Percentiles rank a stretch among this genome's conserved stretches.
Evolutionary conservation across 2,113 vertebrate species (phyloP).

Genomic region (Otus sunia): DNA sequence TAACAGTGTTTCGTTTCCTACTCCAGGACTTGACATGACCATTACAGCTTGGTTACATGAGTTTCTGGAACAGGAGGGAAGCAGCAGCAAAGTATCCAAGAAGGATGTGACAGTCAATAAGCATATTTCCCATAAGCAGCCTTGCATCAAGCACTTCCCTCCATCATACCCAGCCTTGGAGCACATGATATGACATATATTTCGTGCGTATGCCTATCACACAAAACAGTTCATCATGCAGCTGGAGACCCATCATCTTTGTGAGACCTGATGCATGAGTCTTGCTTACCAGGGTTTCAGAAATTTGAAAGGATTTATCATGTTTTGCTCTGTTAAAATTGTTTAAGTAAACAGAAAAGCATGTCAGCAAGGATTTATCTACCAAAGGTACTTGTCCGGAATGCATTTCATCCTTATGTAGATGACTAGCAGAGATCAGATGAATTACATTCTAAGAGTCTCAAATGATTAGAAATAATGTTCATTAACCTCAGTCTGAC

Average conservation of each 20-base stretch:
- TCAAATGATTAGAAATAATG: not conserved
- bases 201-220: not conserved
- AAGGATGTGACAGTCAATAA: not conserved
- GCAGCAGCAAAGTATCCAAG: not conserved
- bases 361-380: not conserved
- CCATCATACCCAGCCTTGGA: not conserved
- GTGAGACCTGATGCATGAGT: not conserved
- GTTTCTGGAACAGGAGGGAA: not conserved
- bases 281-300: not conserved
- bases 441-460: not conserved
- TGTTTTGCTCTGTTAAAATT: not conserved
- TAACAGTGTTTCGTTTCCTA: not conserved
- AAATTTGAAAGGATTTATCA: not conserved
- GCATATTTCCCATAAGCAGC: not conserved
- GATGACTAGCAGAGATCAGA: not conserved
- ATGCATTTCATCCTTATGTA: not conserved
- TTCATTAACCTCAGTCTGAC: not conserved
- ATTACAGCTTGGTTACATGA: not conserved
- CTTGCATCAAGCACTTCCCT: not conserved
- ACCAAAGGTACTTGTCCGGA: not conserved
- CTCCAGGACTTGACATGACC: not conserved
- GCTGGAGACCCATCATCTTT: not conserved
- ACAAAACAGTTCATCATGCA: rapidly evolving
- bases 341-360: not conserved
- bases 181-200: not conserved